A percentile compares a stretch with the other conserved stretches of the same genome.
Conservation (phyloP, 2,113 vertebrate genomes). For the Cervus canadensis region DNA sequence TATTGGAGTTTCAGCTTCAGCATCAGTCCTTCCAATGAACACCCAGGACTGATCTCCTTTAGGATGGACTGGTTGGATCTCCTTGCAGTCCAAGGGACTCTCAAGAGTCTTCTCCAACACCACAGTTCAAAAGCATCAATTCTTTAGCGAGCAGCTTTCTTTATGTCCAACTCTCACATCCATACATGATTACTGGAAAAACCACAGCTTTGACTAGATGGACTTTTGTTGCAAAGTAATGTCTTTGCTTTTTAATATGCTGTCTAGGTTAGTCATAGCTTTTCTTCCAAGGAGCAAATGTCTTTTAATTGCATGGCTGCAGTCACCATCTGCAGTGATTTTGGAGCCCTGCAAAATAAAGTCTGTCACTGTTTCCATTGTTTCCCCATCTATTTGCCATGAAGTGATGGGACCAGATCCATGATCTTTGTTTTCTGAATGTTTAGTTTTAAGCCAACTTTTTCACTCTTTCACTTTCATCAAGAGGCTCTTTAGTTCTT, state of each 20-base stretch:
- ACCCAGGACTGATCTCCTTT: background rate
- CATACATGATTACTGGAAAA: background rate
- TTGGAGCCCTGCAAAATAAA: rapidly evolving
- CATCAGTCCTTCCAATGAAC: background rate
- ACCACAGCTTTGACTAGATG: background rate
- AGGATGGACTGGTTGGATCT: background rate
- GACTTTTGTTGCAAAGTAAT: background rate
- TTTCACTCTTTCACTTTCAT: background rate
- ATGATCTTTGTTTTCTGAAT: background rate
- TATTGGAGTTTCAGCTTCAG: background rate
- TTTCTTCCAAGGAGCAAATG: background rate
- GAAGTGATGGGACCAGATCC: background rate
- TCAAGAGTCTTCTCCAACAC: background rate
- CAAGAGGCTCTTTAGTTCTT: background rate
- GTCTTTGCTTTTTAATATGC: background rate
- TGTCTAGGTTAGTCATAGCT: background rate
- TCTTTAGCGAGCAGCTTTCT: background rate
- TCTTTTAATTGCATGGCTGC: background rate
- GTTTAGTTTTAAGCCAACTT: background rate
- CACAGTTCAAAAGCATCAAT: background rate
- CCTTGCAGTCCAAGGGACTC: background rate
- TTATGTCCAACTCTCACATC: background rate
- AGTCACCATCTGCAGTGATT: background rate
- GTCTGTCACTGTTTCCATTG: background rate
- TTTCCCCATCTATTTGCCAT: background rate